Evolutionary conservation across 2,113 vertebrate species (phyloP), one percentile per base, ranked within the genome.

Genomic region (Gila orcuttii): DNA sequence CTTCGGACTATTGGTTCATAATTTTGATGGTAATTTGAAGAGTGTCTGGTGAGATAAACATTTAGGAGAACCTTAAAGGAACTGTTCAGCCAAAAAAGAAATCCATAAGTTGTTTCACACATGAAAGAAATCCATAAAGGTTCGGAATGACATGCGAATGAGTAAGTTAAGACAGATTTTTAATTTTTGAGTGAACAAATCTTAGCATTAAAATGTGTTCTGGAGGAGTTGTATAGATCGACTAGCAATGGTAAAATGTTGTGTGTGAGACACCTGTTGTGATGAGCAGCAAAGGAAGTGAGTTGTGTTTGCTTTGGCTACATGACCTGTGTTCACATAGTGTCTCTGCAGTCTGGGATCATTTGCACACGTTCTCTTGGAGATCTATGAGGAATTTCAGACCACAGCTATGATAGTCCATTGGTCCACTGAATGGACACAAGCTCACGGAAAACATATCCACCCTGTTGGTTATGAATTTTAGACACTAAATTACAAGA

Each of bases 301-400:
- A n/a, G 28, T 62, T 57, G 82, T 85, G 68, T 88, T 86, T 85
- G 82, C 66, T 28, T 89, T 87, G 85, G 88, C 83, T 68, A 31
- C 50, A 66, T 79, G 83, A 77, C 66, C 73, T 85, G 50, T 69
- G 79, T 88, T 79, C 82, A 84, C 85, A 86, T 25, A 87, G 68
- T 50, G 36, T 84, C 85, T 83, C 79, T 66, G 64, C 82, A 86
- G 62, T 59, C 83, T 80, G 57, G 57, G 78, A 68, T 83, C 80
- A 84, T 88, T 88, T 89, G 75, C 82, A 23, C 88, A 87, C 86
- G 36, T 84, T 75, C 77, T 80, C 82, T 89, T 87, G 86, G 52
- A 89, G 81, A 78, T 87, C 87, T 75, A 90, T 91, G 89, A 91
- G 89, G 89, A 91, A 90, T 90, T 88, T 87, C 82, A 66, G 79